These are phyloP conservation scores for Hyla sarda DNA, from an alignment of 2,113 vertebrate genomes.

Conservation along the genomic window DNA sequence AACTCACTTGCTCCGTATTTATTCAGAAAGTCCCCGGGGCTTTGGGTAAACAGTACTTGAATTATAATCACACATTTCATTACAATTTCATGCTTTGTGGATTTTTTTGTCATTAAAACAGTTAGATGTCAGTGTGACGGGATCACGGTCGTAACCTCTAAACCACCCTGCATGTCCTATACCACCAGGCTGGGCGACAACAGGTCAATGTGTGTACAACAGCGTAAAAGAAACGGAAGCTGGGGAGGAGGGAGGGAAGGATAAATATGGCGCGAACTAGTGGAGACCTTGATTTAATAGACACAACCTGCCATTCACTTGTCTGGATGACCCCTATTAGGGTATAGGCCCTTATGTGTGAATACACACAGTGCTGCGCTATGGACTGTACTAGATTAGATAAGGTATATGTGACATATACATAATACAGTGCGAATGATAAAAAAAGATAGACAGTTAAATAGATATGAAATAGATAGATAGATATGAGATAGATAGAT, in stretches of 20 bases:
- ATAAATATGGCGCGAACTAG: not conserved
- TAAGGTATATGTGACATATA: too few relatives aligned
- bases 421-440: too few relatives aligned
- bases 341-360: not conserved
- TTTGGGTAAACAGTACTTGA: constrained; percentile 80
- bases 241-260: not conserved
- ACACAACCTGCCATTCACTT: not conserved
- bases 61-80: constrained; percentile 89
- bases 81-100: constrained; percentile 85
- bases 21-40: constrained; percentile 73
- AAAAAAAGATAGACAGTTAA: not conserved
- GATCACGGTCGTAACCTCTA: constrained; percentile 74
- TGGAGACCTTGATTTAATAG: not conserved
- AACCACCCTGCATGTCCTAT: constrained; percentile 67
- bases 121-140: constrained; percentile 78
- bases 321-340: not conserved
- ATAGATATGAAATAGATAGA: not conserved
- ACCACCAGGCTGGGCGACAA: constrained; percentile 43
- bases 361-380: not conserved
- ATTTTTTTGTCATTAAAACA: constrained; percentile 83
- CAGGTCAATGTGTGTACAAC: constrained; percentile 56
- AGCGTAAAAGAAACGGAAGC: not conserved
- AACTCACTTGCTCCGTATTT: constrained; percentile 73
- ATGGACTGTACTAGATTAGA: not conserved
- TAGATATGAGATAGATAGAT: not conserved